Conservation (phyloP, 2,113 vertebrate genomes). For the Siphamia tubifer region DNA sequence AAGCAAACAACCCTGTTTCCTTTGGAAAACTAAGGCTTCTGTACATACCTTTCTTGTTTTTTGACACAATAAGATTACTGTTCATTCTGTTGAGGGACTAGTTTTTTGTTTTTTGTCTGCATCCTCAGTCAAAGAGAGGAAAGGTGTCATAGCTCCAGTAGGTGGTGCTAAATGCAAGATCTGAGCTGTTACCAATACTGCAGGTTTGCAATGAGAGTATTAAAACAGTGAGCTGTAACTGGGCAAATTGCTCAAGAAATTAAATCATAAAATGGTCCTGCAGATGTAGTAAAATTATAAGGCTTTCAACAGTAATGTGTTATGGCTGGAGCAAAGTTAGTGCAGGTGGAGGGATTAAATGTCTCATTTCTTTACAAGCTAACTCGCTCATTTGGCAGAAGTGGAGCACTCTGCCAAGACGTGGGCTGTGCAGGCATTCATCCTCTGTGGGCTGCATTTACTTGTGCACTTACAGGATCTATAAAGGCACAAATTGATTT, state of each 20-base stretch:
- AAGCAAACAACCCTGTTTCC: slow-evolving; percentile 57
- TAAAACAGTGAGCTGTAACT: slow-evolving; percentile 21
- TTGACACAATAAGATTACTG: not conserved
- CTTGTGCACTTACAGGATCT: slow-evolving; percentile 62
- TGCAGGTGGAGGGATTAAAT: slow-evolving; percentile 58
- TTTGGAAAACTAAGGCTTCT: slow-evolving; percentile 46
- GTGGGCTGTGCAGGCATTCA: slow-evolving; percentile 53
- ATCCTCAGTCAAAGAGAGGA: not conserved
- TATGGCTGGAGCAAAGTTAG: slow-evolving; percentile 28
- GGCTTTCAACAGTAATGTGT: slow-evolving; percentile 21
- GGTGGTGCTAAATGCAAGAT: slow-evolving; percentile 61
- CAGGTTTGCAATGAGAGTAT: not conserved
- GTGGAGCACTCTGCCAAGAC: slow-evolving; percentile 52
- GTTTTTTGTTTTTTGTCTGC: not conserved
- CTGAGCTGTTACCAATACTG: slow-evolving; percentile 5
- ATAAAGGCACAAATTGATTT: slow-evolving; percentile 77
- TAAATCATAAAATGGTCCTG: slow-evolving; percentile 43
- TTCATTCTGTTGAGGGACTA: not conserved
- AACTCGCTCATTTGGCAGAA: slow-evolving; percentile 48
- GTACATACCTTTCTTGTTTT: slow-evolving; percentile 17
- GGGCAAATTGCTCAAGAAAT: slow-evolving; percentile 58
- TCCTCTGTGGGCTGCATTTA: slow-evolving; percentile 16
- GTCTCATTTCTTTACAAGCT: slow-evolving; percentile 70
- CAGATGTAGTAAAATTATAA: slow-evolving; percentile 31
- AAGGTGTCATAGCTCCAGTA: slow-evolving; percentile 45